A percentile compares a stretch with the other conserved stretches of the same genome.
phyloP scores from a whole-genome alignment of 2,797 vertebrate species.

The Hephaestus fuliginosus region DNA sequence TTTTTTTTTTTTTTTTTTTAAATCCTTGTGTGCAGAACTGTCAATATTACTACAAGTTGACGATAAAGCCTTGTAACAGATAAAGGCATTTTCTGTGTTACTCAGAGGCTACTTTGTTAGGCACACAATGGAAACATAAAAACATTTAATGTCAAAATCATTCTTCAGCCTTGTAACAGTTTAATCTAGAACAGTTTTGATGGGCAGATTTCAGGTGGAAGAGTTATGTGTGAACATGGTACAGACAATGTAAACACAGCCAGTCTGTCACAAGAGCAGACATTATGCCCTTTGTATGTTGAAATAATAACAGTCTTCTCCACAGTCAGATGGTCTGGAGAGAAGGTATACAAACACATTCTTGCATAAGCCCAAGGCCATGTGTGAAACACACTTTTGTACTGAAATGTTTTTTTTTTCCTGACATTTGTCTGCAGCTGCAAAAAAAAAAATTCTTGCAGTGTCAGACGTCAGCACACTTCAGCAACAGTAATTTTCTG shows the following conservation, averaged over 20 bases:
- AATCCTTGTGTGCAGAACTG: background rate
- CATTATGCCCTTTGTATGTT: slow-evolving; percentile 19
- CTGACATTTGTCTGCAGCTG: slow-evolving; percentile 30
- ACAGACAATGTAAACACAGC: slow-evolving; percentile 4
- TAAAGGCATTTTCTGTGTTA: background rate
- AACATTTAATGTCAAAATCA: background rate
- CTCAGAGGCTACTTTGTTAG: background rate
- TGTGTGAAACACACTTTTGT: slow-evolving; percentile 41
- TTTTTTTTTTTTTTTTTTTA: background rate
- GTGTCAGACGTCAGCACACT: background rate
- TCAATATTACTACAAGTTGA: background rate
- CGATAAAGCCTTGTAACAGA: background rate
- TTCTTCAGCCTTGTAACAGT: background rate
- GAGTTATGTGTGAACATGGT: background rate
- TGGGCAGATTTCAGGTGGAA: background rate
- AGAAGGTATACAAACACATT: slow-evolving; percentile 10
- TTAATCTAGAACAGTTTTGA: background rate
- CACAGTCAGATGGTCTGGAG: slow-evolving; percentile 19
- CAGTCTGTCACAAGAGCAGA: background rate
- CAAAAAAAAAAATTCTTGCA: background rate
- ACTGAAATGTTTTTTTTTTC: slow-evolving; percentile 26
- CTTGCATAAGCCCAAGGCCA: slow-evolving; percentile 25
- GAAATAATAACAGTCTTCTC: slow-evolving; percentile 28
- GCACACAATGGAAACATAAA: background rate
- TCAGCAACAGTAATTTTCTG: background rate